phyloP scores from a whole-genome alignment of 1,140 invertebrate genomes.

The Batillaria attramentaria region DNA sequence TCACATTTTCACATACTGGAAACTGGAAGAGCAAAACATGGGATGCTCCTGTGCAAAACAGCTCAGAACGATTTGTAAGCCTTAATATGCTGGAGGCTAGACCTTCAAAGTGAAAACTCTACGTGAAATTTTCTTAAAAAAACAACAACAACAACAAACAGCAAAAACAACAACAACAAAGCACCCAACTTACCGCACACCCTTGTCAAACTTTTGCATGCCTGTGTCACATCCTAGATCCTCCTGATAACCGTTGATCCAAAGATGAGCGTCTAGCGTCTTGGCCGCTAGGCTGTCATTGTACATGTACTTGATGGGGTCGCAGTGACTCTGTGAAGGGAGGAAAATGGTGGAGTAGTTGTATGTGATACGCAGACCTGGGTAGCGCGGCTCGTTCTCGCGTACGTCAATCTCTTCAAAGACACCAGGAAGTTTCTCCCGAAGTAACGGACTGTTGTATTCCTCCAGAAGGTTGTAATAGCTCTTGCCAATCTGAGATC shows the following conservation, averaged over 20 bases:
- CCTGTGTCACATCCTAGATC: constrained; percentile 66
- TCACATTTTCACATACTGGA: no score
- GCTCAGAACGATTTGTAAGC: no score
- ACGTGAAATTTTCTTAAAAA: no score
- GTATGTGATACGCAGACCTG: constrained; percentile 61
- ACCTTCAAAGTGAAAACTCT: no score
- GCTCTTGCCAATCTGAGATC: constrained; percentile 60
- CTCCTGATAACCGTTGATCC: constrained; percentile 69
- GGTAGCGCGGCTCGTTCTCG: constrained; percentile 67
- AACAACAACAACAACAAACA: no score
- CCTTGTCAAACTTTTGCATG: constrained; percentile 67
- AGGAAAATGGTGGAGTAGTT: constrained; percentile 72
- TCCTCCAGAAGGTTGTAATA: constrained; percentile 72
- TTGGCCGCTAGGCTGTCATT: constrained; percentile 71
- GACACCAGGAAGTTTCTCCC: constrained; percentile 58
- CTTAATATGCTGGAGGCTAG: not conserved
- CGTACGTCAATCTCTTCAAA: constrained; percentile 68
- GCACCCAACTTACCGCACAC: constrained; percentile 61
- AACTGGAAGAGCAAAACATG: no score
- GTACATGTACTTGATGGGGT: constrained; percentile 72
- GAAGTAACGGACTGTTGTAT: constrained; percentile 64
- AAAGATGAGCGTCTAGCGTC: constrained; percentile 71
- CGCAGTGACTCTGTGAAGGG: constrained; percentile 70
- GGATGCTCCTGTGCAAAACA: no score
- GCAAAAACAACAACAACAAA: no score